Conservation (phyloP, 1,140 invertebrate species). For the Bombyx mandarina region DNA sequence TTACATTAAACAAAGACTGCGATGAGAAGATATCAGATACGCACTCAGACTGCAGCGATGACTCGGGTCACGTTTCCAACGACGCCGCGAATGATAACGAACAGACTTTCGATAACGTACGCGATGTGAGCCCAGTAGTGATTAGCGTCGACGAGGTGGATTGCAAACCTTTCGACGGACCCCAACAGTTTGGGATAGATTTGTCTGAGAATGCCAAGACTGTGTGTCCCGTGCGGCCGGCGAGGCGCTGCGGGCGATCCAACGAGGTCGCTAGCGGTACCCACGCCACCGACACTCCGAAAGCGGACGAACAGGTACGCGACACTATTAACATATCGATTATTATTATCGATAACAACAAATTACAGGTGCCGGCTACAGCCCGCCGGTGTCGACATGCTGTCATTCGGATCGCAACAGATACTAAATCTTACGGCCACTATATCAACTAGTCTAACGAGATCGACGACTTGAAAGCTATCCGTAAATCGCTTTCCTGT, state of each 20-base stretch:
- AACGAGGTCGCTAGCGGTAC: conserved; percentile 69
- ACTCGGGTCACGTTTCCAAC: conserved; percentile 84
- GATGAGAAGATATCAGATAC: conserved; percentile 68
- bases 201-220: conserved; percentile 44
- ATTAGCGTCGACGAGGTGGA: conserved; percentile 40
- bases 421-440: conserved; percentile 17
- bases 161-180: conserved; percentile 44
- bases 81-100: conserved; percentile 71
- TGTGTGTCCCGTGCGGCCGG: conserved; percentile 56
- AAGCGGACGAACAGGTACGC: conserved; percentile 67
- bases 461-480: conserved; percentile 27
- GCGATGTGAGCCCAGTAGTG: conserved; percentile 32
- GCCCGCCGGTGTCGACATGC: conserved; percentile 11
- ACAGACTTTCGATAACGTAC: conserved; percentile 43
- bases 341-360: conserved; percentile 29
- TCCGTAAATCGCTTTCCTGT: conserved; percentile 10
- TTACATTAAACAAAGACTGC: conserved; percentile 43
- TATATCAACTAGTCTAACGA: conserved; percentile 21
- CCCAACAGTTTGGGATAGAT: conserved; percentile 49
- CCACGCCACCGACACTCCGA: conserved; percentile 51
- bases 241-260: conserved; percentile 45
- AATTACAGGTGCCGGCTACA: conserved; percentile 37
- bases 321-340: conserved; percentile 57
- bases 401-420: conserved; percentile 20
- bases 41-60: conserved; percentile 76